Base-by-base conservation (phyloP, 2,888 invertebrate genomes). In the Scaptomyza reducta region DNA sequence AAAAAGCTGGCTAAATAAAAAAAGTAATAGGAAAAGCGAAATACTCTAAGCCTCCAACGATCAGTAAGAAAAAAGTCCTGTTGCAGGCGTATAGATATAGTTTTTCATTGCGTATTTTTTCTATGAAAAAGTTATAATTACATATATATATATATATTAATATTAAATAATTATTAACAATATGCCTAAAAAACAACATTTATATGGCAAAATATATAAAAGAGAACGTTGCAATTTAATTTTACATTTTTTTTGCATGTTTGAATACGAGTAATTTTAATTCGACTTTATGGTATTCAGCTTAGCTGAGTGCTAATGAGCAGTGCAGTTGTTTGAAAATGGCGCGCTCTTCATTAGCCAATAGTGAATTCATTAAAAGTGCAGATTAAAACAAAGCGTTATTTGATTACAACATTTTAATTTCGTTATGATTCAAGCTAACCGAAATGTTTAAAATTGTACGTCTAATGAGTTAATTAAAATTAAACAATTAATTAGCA, bases 61-160 rank as follows among this genome's bases (percentile, higher is more conserved):
- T 40, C 40, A 60, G 44, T 59, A 44, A 45, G 42, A 10, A 38
- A 31, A 14, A 46, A 44, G 29, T 49, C 47, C 44, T 44, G 47
- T 25, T 62, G 11, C 27, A 57, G 44, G 41, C 27, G 6, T 33
- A 11, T 41, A 45, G n/a, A 41, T 54, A 60, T 41, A 66, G 51
- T 68, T 60, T 66, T 68, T 53, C 64, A 77, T 44, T 72, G 18
- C 9, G 38, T 85, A 85, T 81, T 81, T 81, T 81, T 81, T 81
- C 86, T 81, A 77, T 81, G 81, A 86, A 86, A 86, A 86, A 83
- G 75, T 69, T 74, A 57, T 60, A 65, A 54, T 44, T 58, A 60
- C 38, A 58, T 16, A 53, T 13, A 42, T 13, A 44, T 16, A 46
- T 46, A 35, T 35, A 35, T n/a, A 35, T 35, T 35, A 27, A 38